Conservation (phyloP, 2,888 invertebrate species). For the Bombylius major region DNA sequence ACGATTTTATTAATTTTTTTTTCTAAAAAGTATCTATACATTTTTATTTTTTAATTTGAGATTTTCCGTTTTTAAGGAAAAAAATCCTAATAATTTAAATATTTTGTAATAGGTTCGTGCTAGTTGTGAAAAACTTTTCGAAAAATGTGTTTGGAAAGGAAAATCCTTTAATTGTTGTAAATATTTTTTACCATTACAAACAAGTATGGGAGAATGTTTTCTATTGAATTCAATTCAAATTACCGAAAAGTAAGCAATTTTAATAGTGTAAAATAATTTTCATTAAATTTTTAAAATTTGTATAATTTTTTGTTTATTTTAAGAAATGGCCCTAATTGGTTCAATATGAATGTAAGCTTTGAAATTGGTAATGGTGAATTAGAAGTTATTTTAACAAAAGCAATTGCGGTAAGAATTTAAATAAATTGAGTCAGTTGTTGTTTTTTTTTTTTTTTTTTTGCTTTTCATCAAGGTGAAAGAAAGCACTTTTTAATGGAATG, state of each 20-base stretch:
- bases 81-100: slow-evolving; percentile 14
- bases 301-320: not conserved
- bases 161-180: slow-evolving; percentile 46
- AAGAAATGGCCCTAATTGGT: slow-evolving; percentile 21
- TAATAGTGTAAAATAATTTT: not conserved
- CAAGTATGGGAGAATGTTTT: slow-evolving; percentile 48
- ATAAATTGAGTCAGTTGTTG: too few species aligned
- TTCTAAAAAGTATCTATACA: not conserved
- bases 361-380: slow-evolving; percentile 19
- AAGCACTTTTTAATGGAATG: too few species aligned
- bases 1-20: too few species aligned
- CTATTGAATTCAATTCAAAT: slow-evolving; percentile 48
- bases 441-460: too few species aligned
- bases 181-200: slow-evolving; percentile 45
- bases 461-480: too few species aligned
- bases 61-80: not conserved
- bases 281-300: too few species aligned
- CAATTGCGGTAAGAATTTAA: slow-evolving; percentile 11
- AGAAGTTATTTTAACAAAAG: slow-evolving; percentile 15
- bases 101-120: slow-evolving; percentile 15
- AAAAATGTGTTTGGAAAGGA: slow-evolving; percentile 42
- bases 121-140: slow-evolving; percentile 40
- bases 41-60: not conserved
- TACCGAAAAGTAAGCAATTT: slow-evolving; percentile 31
- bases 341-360: slow-evolving; percentile 22